phyloP scores from a whole-genome alignment of 2,113 vertebrate genomes.

The Hemiscyllium ocellatum region DNA sequence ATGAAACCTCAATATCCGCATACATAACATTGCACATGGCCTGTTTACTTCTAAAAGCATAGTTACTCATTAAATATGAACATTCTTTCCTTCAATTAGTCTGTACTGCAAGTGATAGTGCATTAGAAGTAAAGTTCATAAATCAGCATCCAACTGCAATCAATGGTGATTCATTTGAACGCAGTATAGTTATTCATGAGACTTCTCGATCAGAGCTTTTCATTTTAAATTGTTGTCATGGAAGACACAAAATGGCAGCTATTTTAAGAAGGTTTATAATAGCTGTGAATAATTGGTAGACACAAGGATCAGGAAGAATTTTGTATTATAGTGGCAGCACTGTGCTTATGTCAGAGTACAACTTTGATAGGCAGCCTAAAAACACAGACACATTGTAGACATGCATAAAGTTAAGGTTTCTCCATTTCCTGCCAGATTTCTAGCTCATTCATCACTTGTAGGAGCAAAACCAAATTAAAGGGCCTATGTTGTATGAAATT shows the following conservation, averaged over 20 bases:
- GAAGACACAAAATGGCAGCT: background rate
- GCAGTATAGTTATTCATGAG: background rate
- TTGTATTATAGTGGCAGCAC: background rate
- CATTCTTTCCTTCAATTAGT: background rate
- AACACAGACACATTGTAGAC: conserved; percentile 20
- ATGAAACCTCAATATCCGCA: background rate
- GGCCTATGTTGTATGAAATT: background rate
- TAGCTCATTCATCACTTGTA: background rate
- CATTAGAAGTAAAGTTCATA: conserved; percentile 15
- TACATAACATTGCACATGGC: conserved; percentile 3
- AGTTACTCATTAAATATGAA: background rate
- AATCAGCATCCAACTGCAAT: background rate
- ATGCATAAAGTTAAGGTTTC: conserved; percentile 3
- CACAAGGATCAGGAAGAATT: background rate
- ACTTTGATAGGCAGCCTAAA: background rate
- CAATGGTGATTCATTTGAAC: background rate
- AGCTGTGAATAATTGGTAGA: background rate
- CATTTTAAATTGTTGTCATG: conserved; percentile 1
- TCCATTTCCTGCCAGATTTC: background rate
- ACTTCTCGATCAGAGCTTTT: background rate
- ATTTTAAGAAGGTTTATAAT: conserved; percentile 8
- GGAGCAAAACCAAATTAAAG: background rate
- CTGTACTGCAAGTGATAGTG: background rate
- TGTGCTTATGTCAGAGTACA: background rate
- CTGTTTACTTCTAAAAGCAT: conserved; percentile 8